A percentile compares a stretch with the other conserved stretches of the same genome.
Evolutionary conservation across 1,140 invertebrate genomes (phyloP).

Genomic region (Lanistes nyassanus): DNA sequence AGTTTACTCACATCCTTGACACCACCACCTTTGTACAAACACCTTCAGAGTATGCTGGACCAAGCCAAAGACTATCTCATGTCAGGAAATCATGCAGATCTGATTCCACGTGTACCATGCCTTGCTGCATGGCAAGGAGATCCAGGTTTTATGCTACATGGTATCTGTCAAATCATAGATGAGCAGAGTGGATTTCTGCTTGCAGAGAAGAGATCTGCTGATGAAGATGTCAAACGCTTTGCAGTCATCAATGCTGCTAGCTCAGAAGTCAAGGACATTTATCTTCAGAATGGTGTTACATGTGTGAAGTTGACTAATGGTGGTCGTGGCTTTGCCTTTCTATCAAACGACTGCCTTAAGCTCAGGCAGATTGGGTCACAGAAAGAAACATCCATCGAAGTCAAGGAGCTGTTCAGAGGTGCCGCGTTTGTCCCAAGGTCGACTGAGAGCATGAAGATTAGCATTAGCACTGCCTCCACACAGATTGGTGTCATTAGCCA

Average conservation of each 20-base stretch:
- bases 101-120: slow-evolving; percentile 51
- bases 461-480: not conserved
- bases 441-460: slow-evolving; percentile 3
- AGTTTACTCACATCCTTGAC: slow-evolving; percentile 41
- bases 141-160: slow-evolving; percentile 11
- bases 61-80: slow-evolving; percentile 36
- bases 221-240: slow-evolving; percentile 15
- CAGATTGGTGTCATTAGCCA: not conserved
- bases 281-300: not conserved
- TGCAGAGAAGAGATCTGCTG: not conserved
- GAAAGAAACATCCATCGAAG: not conserved
- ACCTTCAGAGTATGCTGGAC: slow-evolving; percentile 33
- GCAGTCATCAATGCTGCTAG: slow-evolving; percentile 9
- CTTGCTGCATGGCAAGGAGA: slow-evolving; percentile 37
- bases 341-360: not conserved
- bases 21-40: slow-evolving; percentile 14
- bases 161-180: slow-evolving; percentile 19
- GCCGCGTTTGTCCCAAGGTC: slow-evolving; percentile 8
- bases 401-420: slow-evolving; percentile 4
- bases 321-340: not conserved
- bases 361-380: not conserved
- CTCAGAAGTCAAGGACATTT: slow-evolving; percentile 12
- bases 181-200: slow-evolving; percentile 18
- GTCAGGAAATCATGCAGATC: slow-evolving; percentile 26
- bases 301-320: not conserved